A percentile compares a stretch with the other conserved stretches of the same genome.
Conservation (phyloP, 2,888 invertebrate species). For the Hirtodrosophila cameraria region DNA sequence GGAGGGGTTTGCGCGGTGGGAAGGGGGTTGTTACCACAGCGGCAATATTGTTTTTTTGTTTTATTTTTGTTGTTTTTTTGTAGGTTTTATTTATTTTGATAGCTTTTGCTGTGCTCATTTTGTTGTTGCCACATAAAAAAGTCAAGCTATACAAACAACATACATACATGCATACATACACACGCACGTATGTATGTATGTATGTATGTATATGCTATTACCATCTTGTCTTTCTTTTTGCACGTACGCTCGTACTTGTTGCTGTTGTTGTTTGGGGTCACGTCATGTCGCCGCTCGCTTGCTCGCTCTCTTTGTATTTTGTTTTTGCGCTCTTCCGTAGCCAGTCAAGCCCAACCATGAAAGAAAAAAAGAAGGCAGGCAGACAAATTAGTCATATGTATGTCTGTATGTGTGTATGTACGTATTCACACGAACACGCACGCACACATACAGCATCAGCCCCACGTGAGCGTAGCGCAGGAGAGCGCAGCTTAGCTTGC, state of each 20-base stretch:
- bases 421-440: conserved; percentile 8
- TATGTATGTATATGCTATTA: conserved; percentile 32
- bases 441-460: conserved; percentile 20
- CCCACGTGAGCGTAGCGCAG: conserved; percentile 43
- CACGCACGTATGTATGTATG: neutral
- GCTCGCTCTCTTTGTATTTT: conserved; percentile 1
- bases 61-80: conserved; percentile 3
- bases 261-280: conserved; percentile 77
- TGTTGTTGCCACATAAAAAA: conserved; percentile 32
- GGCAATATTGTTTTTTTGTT: conserved; percentile 22
- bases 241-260: conserved; percentile 76
- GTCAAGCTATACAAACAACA: neutral
- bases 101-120: conserved; percentile 51
- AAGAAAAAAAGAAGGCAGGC: conserved; percentile 28
- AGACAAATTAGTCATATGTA: conserved; percentile 65
- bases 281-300: conserved; percentile 52
- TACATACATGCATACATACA: neutral
- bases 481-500: neutral
- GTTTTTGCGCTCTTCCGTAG: conserved; percentile 21
- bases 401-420: conserved; percentile 19
- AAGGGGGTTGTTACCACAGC: too few relatives aligned
- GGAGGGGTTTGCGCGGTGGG: conserved; percentile 25
- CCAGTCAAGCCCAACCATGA: conserved; percentile 55
- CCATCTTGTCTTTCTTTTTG: conserved; percentile 65
- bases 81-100: conserved; percentile 16